Evolutionary conservation across 2,888 invertebrate genomes (phyloP).

Genomic region (Lutraria lutraria): DNA sequence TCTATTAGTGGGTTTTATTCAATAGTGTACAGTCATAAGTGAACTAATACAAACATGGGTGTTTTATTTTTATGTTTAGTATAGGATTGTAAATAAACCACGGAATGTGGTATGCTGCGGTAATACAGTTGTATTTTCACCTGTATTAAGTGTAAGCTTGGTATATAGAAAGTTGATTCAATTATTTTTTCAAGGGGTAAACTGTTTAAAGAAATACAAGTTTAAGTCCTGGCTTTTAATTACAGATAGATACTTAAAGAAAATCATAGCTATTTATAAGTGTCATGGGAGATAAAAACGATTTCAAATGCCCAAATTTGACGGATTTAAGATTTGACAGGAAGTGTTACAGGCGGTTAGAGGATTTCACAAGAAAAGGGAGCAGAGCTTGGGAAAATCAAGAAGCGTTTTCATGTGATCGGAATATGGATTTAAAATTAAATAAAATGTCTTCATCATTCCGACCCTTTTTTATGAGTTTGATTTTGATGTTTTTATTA

Average conservation of each 20-base stretch:
- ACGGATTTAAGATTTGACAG: background rate
- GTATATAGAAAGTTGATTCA: background rate
- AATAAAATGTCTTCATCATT: background rate
- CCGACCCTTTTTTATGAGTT: background rate
- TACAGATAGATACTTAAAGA: background rate
- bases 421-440: background rate
- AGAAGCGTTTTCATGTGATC: background rate
- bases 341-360: background rate
- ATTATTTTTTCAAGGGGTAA: background rate
- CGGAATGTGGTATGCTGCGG: background rate
- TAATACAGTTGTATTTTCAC: background rate
- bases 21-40: slow-evolving; percentile 1
- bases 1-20: background rate
- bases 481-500: background rate
- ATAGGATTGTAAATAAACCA: slow-evolving; percentile 2
- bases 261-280: no score
- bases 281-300: background rate
- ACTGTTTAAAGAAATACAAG: background rate
- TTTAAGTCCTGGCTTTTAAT: background rate
- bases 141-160: background rate
- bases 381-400: background rate
- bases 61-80: background rate
- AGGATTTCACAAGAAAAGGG: background rate
- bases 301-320: background rate
- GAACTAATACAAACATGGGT: background rate